Evolutionary conservation across 2,113 vertebrate species (phyloP).

Genomic region (Upupa epops): DNA sequence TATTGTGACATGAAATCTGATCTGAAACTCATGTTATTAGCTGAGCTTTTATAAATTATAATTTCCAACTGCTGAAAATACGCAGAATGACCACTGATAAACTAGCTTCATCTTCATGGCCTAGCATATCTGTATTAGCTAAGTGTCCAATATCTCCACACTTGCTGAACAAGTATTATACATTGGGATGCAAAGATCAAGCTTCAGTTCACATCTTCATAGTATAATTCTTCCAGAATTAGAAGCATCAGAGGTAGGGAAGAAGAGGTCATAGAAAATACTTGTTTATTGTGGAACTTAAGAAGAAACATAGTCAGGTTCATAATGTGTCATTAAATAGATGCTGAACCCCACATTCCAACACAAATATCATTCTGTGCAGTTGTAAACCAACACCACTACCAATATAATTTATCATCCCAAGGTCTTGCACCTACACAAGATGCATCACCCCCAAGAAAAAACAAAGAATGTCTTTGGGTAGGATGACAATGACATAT

Average conservation of each 20-base stretch:
- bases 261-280: not conserved
- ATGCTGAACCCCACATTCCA: not conserved
- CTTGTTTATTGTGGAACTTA: not conserved
- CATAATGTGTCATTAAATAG: not conserved
- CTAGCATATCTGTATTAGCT: not conserved
- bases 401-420: not conserved
- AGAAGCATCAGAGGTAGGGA: not conserved
- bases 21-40: slow-evolving; percentile 71
- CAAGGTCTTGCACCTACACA: not conserved
- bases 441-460: not conserved
- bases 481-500: not conserved
- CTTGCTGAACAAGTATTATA: not conserved
- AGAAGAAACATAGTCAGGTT: not conserved
- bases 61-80: slow-evolving; percentile 70
- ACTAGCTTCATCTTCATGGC: slow-evolving; percentile 11
- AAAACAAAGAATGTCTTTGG: not conserved
- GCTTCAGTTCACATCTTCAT: not conserved
- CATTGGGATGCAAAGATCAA: not conserved
- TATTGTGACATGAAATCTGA: slow-evolving; percentile 74
- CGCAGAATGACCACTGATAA: slow-evolving; percentile 49
- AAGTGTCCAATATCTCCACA: not conserved
- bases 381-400: not conserved
- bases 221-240: not conserved
- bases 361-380: not conserved
- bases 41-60: slow-evolving; percentile 70